Evolutionary conservation across 2,797 vertebrate species (phyloP).

Genomic region (Microctenopoma stevenorrisi): DNA sequence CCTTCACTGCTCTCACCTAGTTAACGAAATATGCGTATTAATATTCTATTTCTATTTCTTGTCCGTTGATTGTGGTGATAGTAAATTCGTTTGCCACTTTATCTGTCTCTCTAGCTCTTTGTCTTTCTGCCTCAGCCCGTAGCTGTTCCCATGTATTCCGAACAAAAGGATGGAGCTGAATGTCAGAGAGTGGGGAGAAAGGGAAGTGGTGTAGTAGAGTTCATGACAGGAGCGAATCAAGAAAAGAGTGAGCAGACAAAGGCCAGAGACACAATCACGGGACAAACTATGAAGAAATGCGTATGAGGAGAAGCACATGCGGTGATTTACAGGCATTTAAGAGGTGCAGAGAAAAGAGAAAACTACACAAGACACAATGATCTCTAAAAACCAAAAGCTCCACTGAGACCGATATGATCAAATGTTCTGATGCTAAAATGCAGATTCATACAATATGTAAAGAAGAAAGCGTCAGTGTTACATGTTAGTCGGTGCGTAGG

Average conservation of each 20-base stretch:
- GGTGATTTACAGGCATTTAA: constrained; percentile 29
- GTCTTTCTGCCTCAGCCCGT: constrained; percentile 32
- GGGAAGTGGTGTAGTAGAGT: constrained; percentile 33
- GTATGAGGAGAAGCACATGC: constrained; percentile 15
- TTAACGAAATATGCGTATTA: constrained; percentile 24
- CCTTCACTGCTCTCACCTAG: constrained; percentile 15
- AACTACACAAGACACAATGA: constrained; percentile 42
- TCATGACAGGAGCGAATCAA: constrained; percentile 37
- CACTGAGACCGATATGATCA: constrained; percentile 20
- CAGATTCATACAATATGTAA: constrained; percentile 10
- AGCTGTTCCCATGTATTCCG: constrained; percentile 32
- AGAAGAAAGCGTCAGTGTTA: constrained; percentile 28
- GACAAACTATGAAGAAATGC: constrained; percentile 24
- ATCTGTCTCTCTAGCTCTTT: constrained; percentile 16
- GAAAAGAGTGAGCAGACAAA: constrained; percentile 18
- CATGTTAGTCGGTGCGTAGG: constrained; percentile 60
- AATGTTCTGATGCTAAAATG: constrained; percentile 20
- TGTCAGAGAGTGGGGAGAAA: constrained; percentile 37
- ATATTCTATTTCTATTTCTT: constrained; percentile 43
- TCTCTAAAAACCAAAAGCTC: constrained; percentile 22
- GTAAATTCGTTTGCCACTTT: constrained; percentile 44
- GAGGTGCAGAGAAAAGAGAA: constrained; percentile 16
- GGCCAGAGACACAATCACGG: constrained; percentile 11
- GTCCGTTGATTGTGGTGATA: constrained; percentile 29
- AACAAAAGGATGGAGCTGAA: constrained; percentile 28